Conservation (phyloP, 2,113 vertebrate species). For the Muntiacus muntjak region DNA sequence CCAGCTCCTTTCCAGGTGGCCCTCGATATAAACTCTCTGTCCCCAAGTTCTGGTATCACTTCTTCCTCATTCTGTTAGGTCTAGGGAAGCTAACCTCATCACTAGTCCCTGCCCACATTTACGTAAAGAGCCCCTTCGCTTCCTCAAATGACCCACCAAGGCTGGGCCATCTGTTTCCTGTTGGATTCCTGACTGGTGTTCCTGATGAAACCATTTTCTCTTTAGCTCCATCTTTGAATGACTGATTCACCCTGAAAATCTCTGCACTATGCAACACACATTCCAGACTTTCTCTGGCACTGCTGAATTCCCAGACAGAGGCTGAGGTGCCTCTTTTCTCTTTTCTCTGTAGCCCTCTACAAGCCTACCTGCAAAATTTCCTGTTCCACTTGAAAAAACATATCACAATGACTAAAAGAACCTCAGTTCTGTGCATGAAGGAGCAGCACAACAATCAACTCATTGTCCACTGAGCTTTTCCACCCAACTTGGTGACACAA, state of each 20-base stretch:
- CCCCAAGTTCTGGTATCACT: not conserved
- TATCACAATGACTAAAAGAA: not conserved
- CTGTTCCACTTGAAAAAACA: not conserved
- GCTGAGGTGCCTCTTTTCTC: not conserved
- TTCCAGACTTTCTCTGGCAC: constrained; percentile 10
- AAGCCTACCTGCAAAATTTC: constrained; percentile 4
- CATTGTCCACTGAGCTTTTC: not conserved
- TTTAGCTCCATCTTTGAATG: not conserved
- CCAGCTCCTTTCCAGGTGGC: not conserved
- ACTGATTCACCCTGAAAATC: not conserved
- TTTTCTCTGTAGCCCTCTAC: not conserved
- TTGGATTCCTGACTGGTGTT: not conserved
- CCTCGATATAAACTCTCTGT: not conserved
- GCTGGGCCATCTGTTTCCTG: not conserved
- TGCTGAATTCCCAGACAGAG: not conserved
- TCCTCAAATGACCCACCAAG: not conserved
- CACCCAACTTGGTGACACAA: not conserved
- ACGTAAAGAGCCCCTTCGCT: not conserved
- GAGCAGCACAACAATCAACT: not conserved
- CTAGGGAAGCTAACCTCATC: not conserved
- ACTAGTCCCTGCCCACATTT: not conserved
- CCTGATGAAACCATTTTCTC: not conserved
- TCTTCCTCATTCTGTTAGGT: not conserved
- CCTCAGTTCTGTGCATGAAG: not conserved
- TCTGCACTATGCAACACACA: not conserved